phyloP scores from a whole-genome alignment of 2,113 vertebrate genomes.

The Lamprologus lemairii region DNA sequence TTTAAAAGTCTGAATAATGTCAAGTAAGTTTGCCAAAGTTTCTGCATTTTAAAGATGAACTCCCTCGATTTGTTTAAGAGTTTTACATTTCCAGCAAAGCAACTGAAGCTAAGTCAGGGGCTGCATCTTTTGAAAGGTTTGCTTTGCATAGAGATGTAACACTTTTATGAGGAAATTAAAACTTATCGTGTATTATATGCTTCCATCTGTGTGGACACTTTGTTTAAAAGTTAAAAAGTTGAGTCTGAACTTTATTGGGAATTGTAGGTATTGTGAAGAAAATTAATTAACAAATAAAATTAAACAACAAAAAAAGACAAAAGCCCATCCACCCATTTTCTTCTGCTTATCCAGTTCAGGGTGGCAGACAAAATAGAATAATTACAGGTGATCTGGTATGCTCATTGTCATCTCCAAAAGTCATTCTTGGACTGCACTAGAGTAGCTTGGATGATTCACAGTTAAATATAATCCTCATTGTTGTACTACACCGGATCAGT shows the following conservation, averaged over 20 bases:
- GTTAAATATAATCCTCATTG: not conserved
- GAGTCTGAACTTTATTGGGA: not conserved
- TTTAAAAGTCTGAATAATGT: not conserved
- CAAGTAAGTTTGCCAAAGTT: constrained; percentile 18
- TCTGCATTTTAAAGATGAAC: not conserved
- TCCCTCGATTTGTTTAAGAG: not conserved
- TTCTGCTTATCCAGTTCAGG: not conserved
- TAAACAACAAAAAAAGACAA: not conserved
- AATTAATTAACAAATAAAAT: not conserved
- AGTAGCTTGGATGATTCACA: not conserved
- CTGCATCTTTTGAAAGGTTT: not conserved
- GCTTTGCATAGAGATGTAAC: not conserved
- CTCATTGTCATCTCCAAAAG: not conserved
- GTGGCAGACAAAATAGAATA: not conserved
- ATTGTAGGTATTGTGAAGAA: not conserved
- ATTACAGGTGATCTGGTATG: not conserved
- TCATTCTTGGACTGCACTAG: not conserved
- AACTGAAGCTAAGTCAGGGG: not conserved
- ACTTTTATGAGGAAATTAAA: constrained; percentile 32
- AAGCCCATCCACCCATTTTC: not conserved
- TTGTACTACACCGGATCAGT: not conserved
- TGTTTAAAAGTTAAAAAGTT: not conserved
- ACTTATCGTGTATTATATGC: not conserved
- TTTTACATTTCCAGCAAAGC: not conserved
- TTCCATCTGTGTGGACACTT: not conserved